Conservation (phyloP, 2,888 invertebrate genomes). For the Hermaeophaga mercurialis region DNA sequence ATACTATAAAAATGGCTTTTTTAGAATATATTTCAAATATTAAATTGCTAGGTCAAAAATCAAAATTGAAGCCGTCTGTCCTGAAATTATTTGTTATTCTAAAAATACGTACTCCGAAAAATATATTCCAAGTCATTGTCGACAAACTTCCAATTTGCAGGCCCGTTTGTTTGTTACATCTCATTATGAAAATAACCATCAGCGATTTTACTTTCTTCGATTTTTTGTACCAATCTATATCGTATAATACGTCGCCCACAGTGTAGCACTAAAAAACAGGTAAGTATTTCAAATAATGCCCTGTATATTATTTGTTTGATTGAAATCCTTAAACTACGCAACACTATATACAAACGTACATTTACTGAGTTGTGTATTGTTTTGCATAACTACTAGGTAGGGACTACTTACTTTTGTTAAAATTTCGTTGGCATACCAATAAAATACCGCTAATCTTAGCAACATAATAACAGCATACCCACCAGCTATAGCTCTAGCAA, state of each 20-base stretch:
- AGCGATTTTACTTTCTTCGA: not conserved
- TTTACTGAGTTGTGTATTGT: too few relatives aligned
- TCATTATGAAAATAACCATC: slow-evolving; percentile 1
- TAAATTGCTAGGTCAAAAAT: too few relatives aligned
- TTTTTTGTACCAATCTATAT: slow-evolving; percentile 9
- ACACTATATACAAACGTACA: not conserved
- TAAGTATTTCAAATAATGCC: not conserved
- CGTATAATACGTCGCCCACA: not conserved
- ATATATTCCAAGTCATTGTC: slow-evolving; percentile 14
- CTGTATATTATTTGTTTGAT: too few relatives aligned
- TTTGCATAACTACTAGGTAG: not conserved
- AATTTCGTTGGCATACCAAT: slow-evolving; percentile 14
- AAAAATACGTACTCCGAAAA: slow-evolving; percentile 7
- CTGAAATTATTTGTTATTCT: too few relatives aligned
- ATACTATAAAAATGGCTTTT: too few relatives aligned
- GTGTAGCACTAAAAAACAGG: not conserved
- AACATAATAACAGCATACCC: slow-evolving; percentile 7
- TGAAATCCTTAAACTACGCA: too few relatives aligned
- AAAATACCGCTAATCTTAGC: not conserved
- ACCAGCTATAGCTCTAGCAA: not conserved
- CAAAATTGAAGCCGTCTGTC: too few relatives aligned
- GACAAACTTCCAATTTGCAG: slow-evolving; percentile 8
- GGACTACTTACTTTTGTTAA: slow-evolving; percentile 4
- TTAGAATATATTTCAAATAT: too few relatives aligned
- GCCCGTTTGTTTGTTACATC: slow-evolving; percentile 12